Base-by-base conservation (phyloP, 2,113 vertebrate genomes). In the Paracanthobrama guichenoti region DNA sequence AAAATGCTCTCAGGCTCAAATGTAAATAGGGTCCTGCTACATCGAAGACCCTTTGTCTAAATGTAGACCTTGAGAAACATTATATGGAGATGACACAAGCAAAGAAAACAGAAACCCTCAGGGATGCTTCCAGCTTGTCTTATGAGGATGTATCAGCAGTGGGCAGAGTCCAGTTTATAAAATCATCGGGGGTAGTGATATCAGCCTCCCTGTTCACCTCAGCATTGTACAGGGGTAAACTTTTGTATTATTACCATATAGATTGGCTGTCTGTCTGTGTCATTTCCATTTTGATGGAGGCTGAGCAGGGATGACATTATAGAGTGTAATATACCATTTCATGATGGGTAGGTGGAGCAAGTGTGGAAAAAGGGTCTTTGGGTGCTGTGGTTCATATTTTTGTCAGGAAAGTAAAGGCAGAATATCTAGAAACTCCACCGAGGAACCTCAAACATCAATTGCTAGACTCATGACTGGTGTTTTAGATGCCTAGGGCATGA, bases 161-260 rank as follows among this genome's bases (percentile, higher is more conserved):
- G 31, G 82, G 46, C 39, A 71, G 26, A 50, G 28, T 48, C 44
- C n/a, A n/a, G 79, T 82, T 75, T 69, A 71, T 76, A 11, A 66
- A 77, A 67, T 78, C 57, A 66, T 55, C 14, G 13, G n/a, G 46
- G n/a, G 53, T 44, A 44, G 62, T 14, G 83, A 69, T 81, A 64
- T 73, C 24, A 44, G 60, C 59, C 77, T 6, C 22, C 85, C 66
- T 82, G 86, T 84, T 88, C 86, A 74, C 67, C 84, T 8, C 60
- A 84, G 84, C 81, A 85, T 55, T 82, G 55, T 84, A 79, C 82
- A 74, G 74, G 83, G 57, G 83, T 83, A 87, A 80, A 90, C 88
- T 87, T 85, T 86, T 91, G 86, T 88, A 86, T 78, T 83, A 94
- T 94, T 94, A 93, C 90, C 93, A 94, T 95, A 94, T 93, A 94